Evolutionary conservation across 2,113 vertebrate genomes (phyloP), one percentile per base, ranked within the genome.

Genomic region (Pedetes capensis): DNA sequence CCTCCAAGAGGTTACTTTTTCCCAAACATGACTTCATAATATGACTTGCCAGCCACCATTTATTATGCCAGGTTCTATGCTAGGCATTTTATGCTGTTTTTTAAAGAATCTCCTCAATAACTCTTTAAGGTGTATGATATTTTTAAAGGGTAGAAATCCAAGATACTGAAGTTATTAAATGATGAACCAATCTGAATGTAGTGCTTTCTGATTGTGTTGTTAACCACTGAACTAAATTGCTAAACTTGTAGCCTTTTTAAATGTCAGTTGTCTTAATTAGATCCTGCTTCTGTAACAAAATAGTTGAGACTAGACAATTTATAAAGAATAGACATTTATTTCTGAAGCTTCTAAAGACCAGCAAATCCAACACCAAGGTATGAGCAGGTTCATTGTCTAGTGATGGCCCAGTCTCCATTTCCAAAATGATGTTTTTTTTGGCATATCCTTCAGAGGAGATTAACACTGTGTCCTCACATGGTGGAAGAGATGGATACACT

Each of bases 51-150:
- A 82, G 53, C 2, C 12, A 76, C 18, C 47, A 78, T 80, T 94
- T 91, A 76, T 59, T 64, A n/a, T 57, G 18, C 8, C 55, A 82
- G 32, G 20, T 72, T 83, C 49, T 74, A 1, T 72, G 47, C 78
- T 76, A 92, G 81, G 32, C 13, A 55, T 85, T 88, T 61, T 75
- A 92, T 29, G 37, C 55, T 92, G 23, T n/a, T 75, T 94, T n/a
- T 83, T 86, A 20, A 82, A 89, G 92, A 94, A 68, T 81, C 17
- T 3, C 37, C 34, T 44, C 29, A 83, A 42, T 2, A 44, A 16
- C 7, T 93, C 27, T 74, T 74, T 89, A 68, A 89, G 10, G n/a
- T 87, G 8, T 53, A 17, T 87, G 51, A 39, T 80, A 63, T 82
- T 74, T 42, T 75, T 18, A 27, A 42, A 82, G 53, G 6, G 39